A percentile compares a stretch with the other conserved stretches of the same genome.
Evolutionary conservation across 2,113 vertebrate species (phyloP).

Genomic region (Dipodomys stephensi): DNA sequence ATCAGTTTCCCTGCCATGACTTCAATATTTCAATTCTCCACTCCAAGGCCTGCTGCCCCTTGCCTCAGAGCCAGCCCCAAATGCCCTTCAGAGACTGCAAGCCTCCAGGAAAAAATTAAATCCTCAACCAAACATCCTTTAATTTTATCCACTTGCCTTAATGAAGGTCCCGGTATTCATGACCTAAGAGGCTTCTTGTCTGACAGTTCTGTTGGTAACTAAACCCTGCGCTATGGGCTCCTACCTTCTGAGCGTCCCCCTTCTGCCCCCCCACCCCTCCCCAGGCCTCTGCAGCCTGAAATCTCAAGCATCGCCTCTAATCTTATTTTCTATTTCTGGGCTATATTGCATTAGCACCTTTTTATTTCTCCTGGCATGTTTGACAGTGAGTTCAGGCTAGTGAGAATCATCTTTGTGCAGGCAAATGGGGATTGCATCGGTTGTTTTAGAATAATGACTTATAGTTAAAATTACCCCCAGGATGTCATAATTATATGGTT

Average conservation of each 20-base stretch:
- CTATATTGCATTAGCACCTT: conserved; percentile 77
- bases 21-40: background rate
- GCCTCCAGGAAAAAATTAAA: conserved; percentile 73
- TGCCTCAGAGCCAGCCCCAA: background rate
- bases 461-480: conserved; percentile 79
- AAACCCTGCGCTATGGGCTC: conserved; percentile 52
- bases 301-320: conserved; percentile 71
- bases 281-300: conserved; percentile 41
- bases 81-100: conserved; percentile 67
- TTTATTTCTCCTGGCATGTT: conserved; percentile 80
- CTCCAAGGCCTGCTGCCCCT: background rate
- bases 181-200: conserved; percentile 71
- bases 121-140: conserved; percentile 54
- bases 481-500: conserved; percentile 77
- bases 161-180: conserved; percentile 68
- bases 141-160: conserved; percentile 67
- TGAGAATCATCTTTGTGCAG: conserved; percentile 76
- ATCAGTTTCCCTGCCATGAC: background rate
- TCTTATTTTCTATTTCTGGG: conserved; percentile 77
- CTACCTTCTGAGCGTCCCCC: background rate
- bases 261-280: background rate
- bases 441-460: conserved; percentile 81
- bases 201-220: conserved; percentile 71
- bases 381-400: conserved; percentile 77
- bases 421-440: conserved; percentile 68